These are phyloP conservation scores for Anisognathus igniventris DNA, from an alignment of 2,797 vertebrate genomes.

Conservation along the genomic window DNA sequence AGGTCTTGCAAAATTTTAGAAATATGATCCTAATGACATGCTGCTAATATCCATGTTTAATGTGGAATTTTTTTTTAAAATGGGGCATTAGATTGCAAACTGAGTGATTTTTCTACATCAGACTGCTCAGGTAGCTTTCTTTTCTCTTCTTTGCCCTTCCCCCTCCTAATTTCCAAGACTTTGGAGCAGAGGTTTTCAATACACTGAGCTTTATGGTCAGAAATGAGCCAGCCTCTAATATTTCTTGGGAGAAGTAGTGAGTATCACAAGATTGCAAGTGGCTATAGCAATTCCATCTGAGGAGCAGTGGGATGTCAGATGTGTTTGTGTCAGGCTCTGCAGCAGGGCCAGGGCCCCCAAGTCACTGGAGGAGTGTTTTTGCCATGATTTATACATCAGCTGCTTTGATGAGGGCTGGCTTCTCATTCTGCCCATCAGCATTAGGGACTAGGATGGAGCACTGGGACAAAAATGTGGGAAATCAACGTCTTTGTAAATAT, in stretches of 20 bases:
- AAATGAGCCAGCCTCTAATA: neutral
- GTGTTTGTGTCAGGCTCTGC: neutral
- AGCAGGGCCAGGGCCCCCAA: neutral
- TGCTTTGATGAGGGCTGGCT: neutral
- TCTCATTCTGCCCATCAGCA: conserved; percentile 32
- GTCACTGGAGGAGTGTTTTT: neutral
- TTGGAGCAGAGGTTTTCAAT: neutral
- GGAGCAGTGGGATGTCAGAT: neutral
- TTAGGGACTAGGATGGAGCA: conserved; percentile 22
- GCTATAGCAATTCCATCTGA: neutral
- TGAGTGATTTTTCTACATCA: neutral
- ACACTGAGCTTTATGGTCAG: neutral
- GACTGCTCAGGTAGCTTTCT: neutral
- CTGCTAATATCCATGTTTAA: neutral
- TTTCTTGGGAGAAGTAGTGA: neutral
- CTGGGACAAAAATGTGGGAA: conserved; percentile 19
- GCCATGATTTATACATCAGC: conserved; percentile 12
- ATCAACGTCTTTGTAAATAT: conserved; percentile 63
- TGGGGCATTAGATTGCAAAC: neutral
- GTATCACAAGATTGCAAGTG: neutral
- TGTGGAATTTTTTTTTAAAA: neutral
- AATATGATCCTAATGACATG: neutral
- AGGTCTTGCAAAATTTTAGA: neutral
- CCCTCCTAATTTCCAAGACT: neutral
- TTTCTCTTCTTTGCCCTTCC: neutral